Evolutionary conservation across 1,140 invertebrate species (phyloP).

Genomic region (Drosophila burlai): DNA sequence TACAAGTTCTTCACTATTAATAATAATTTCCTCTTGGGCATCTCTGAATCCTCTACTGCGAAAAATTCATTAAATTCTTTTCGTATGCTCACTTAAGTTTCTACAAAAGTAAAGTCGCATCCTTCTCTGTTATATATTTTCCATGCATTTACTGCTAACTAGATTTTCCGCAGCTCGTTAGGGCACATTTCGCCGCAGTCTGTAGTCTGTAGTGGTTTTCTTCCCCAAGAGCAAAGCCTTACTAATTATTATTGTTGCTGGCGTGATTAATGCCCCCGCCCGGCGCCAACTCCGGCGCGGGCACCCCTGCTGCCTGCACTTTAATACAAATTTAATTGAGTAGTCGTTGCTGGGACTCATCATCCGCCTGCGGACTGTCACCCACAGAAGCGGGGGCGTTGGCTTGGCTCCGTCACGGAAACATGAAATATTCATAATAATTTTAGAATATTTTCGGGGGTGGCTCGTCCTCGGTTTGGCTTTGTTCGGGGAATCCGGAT

Average conservation of each 20-base stretch:
- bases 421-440: constrained; percentile 78
- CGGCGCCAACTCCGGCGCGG: constrained; percentile 1
- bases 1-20: background rate
- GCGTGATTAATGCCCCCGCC: constrained; percentile 40
- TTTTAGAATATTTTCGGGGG: constrained; percentile 64
- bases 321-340: constrained; percentile 80
- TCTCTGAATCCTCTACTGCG: background rate
- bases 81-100: background rate
- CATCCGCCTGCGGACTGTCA: constrained; percentile 54
- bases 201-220: background rate
- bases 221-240: background rate
- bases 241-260: constrained; percentile 50
- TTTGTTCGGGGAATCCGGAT: constrained; percentile 1
- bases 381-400: constrained; percentile 48
- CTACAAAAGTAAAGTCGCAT: background rate
- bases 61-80: background rate
- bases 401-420: constrained; percentile 37
- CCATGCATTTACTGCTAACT: constrained; percentile 6
- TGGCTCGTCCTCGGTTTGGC: constrained; percentile 20
- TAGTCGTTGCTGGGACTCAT: constrained; percentile 65
- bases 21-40: background rate
- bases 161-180: constrained; percentile 17
- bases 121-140: background rate
- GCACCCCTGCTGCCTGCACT: constrained; percentile 15
- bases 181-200: background rate